These are phyloP conservation scores for Engraulis encrasicolus DNA, from an alignment of 2,113 vertebrate species.

Conservation along the genomic window DNA sequence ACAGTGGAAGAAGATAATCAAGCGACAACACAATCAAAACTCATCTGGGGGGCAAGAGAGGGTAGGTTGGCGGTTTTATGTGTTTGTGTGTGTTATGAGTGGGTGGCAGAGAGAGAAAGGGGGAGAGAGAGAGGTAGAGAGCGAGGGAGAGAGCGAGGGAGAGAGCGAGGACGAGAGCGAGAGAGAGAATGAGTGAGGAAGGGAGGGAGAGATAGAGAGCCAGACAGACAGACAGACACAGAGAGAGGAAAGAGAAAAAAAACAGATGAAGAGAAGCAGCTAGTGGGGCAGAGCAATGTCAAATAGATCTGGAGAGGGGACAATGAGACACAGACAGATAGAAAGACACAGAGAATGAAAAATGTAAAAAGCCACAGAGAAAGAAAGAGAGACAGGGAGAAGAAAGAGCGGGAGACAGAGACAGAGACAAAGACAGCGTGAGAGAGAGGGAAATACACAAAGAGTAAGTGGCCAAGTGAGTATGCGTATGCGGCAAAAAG, in stretches of 20 bases:
- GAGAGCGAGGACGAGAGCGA: neutral
- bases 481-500: no score
- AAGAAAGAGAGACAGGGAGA: neutral
- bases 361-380: no score
- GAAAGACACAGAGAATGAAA: no score
- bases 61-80: neutral
- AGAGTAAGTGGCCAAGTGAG: no score
- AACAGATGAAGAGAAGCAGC: no score
- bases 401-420: neutral
- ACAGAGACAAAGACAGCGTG: neutral
- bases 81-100: neutral
- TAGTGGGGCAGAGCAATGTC: no score
- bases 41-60: slow-evolving; percentile 36
- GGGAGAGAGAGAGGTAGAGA: neutral
- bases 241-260: neutral
- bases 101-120: slow-evolving; percentile 35
- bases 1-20: slow-evolving; percentile 50
- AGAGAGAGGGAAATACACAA: neutral
- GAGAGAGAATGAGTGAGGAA: no score
- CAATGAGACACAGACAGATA: no score
- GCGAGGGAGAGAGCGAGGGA: neutral
- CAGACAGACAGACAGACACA: neutral
- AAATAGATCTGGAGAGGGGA: no score
- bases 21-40: slow-evolving; percentile 58
- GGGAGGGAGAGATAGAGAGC: neutral